Evolutionary conservation across 2,888 invertebrate genomes (phyloP).

Genomic region (Vannuccia rotundouncinata): DNA sequence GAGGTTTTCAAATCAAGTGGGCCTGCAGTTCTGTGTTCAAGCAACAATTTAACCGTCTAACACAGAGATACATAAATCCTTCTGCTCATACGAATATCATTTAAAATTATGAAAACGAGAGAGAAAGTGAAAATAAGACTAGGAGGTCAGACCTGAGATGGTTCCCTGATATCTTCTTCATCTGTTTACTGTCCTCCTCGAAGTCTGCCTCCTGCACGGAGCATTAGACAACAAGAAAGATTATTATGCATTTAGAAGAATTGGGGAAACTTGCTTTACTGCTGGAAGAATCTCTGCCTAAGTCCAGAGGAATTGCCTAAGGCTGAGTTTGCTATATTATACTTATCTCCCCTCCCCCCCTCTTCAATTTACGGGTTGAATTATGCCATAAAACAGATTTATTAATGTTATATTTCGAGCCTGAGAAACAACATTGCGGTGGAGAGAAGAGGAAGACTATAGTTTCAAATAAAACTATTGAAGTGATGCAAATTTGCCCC

Average conservation of each 20-base stretch:
- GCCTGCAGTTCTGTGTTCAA: background rate
- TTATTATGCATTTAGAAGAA: background rate
- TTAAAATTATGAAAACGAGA: background rate
- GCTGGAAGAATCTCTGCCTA: background rate
- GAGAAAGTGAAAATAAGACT: background rate
- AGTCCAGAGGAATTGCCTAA: background rate
- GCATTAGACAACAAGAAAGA: slow-evolving; percentile 17
- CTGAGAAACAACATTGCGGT: no score
- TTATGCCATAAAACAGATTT: background rate
- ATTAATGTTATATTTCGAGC: background rate
- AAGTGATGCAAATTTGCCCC: slow-evolving; percentile 15
- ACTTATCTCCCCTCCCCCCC: background rate
- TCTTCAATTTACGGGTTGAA: background rate
- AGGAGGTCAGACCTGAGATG: background rate
- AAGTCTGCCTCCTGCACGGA: background rate
- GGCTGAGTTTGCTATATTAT: background rate
- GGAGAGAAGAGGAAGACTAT: background rate
- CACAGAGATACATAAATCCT: no score
- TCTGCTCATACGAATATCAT: background rate
- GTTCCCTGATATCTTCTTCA: background rate
- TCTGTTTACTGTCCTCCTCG: background rate
- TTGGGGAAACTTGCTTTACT: background rate
- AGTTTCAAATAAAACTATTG: background rate
- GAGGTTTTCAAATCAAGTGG: background rate
- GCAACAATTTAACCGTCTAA: no score